These are phyloP conservation scores for Trachythela sp. DNA, from an alignment of 64 coral and sea anemone genomes.

Conservation along the genomic window DNA sequence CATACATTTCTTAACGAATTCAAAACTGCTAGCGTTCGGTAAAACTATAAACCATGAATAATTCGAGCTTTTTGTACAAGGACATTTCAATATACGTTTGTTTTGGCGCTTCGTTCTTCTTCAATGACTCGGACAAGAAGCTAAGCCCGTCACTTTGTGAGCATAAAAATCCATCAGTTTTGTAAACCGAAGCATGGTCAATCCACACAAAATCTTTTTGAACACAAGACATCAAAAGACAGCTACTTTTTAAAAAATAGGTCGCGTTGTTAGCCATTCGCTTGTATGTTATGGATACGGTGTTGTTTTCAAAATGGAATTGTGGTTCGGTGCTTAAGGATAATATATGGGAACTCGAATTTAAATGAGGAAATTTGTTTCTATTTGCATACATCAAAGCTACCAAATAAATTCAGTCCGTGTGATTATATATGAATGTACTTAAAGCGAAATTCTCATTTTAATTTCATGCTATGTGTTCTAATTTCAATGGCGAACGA, in stretches of 20 bases:
- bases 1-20: not conserved
- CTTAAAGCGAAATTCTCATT: not conserved
- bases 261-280: not conserved
- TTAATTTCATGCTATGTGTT: not conserved
- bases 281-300: not conserved
- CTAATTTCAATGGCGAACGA: not conserved
- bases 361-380: constrained; percentile 17
- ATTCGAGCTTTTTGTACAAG: not conserved
- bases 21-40: not conserved
- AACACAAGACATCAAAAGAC: not conserved
- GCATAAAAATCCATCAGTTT: not conserved
- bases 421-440: constrained; percentile 3
- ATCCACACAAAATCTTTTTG: not conserved
- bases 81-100: not conserved
- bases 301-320: constrained; percentile 26
- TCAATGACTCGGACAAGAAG: not conserved
- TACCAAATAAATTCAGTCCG: constrained; percentile 15
- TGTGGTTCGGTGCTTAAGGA: not conserved
- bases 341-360: constrained; percentile 12
- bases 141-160: not conserved
- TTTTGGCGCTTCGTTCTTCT: not conserved
- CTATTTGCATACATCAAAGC: constrained; percentile 27
- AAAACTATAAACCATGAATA: not conserved
- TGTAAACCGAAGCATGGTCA: not conserved
- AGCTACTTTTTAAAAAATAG: not conserved